Conservation (phyloP, 2,113 vertebrate species). For the Salvator merianae region DNA sequence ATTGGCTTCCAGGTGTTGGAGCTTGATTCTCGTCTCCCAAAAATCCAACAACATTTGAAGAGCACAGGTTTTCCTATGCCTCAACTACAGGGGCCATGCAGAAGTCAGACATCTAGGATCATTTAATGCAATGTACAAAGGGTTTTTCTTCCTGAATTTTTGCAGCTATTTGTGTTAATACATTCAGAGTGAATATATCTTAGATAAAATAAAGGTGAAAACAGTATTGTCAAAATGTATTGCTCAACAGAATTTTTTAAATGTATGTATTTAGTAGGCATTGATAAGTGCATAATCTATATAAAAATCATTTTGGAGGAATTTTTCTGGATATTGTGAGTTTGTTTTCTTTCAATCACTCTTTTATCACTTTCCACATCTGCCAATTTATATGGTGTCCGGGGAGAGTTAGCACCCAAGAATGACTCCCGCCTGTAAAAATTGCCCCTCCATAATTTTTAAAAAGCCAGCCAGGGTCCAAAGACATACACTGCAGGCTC, state of each 20-base stretch:
- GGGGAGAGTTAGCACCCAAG: too few species aligned
- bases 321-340: not conserved
- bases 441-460: too few species aligned
- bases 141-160: not conserved
- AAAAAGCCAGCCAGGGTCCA: too few species aligned
- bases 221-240: not conserved
- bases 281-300: slow-evolving; percentile 6
- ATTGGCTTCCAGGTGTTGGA: too few species aligned
- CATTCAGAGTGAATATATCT: not conserved
- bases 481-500: too few species aligned
- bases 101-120: not conserved
- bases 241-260: not conserved
- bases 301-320: not conserved
- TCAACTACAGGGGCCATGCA: not conserved
- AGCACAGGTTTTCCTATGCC: not conserved
- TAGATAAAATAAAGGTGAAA: not conserved
- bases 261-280: slow-evolving; percentile 39
- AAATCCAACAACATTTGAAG: not conserved
- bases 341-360: not conserved
- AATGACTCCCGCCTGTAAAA: too few species aligned
- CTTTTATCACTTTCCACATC: not conserved
- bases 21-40: not conserved
- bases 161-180: accelerated
- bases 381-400: not conserved
- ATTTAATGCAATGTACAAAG: not conserved